A percentile compares a stretch with the other conserved stretches of the same genome.
Evolutionary conservation across 2,888 invertebrate genomes (phyloP).

Genomic region (Acrobasis suavella): DNA sequence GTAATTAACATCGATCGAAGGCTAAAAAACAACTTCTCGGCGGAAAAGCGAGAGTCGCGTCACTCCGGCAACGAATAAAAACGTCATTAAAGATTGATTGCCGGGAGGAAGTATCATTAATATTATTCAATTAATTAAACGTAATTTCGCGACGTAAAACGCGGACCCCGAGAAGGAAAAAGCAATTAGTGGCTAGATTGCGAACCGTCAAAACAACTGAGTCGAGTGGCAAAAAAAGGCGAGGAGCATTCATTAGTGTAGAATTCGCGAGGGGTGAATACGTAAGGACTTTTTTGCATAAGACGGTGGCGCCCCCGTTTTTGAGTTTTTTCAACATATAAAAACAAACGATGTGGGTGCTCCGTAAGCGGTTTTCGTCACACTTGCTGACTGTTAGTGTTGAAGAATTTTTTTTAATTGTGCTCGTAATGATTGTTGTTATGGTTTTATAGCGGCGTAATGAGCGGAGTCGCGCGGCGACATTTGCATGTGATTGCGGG

Average conservation of each 20-base stretch:
- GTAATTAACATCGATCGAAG: slow-evolving; percentile 77
- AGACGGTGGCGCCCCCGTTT: slow-evolving; percentile 78
- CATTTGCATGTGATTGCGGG: slow-evolving; percentile 79
- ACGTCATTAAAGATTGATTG: slow-evolving; percentile 81
- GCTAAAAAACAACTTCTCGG: slow-evolving; percentile 62
- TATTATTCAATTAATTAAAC: slow-evolving; percentile 83
- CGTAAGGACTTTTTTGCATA: slow-evolving; percentile 81
- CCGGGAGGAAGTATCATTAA: slow-evolving; percentile 79
- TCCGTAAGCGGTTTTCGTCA: slow-evolving; percentile 79
- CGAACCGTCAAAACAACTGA: slow-evolving; percentile 82
- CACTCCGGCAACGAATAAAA: slow-evolving; percentile 76
- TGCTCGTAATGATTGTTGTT: slow-evolving; percentile 76
- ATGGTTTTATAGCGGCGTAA: slow-evolving; percentile 77
- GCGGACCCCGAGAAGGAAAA: slow-evolving; percentile 78
- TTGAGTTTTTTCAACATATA: slow-evolving; percentile 62
- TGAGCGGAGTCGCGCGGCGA: slow-evolving; percentile 71
- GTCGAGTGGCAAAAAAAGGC: slow-evolving; percentile 73
- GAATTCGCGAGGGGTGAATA: slow-evolving; percentile 82
- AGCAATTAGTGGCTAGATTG: slow-evolving; percentile 83
- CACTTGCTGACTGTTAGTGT: slow-evolving; percentile 70
- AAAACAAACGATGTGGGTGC: slow-evolving; percentile 80
- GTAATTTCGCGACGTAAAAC: slow-evolving; percentile 76
- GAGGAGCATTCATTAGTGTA: slow-evolving; percentile 79
- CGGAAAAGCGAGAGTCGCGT: slow-evolving; percentile 62
- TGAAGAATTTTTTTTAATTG: slow-evolving; percentile 77